Percentiles rank a stretch among this genome's conserved stretches.
Conservation (phyloP, 2,888 invertebrate species). For the Sycophila texana region DNA sequence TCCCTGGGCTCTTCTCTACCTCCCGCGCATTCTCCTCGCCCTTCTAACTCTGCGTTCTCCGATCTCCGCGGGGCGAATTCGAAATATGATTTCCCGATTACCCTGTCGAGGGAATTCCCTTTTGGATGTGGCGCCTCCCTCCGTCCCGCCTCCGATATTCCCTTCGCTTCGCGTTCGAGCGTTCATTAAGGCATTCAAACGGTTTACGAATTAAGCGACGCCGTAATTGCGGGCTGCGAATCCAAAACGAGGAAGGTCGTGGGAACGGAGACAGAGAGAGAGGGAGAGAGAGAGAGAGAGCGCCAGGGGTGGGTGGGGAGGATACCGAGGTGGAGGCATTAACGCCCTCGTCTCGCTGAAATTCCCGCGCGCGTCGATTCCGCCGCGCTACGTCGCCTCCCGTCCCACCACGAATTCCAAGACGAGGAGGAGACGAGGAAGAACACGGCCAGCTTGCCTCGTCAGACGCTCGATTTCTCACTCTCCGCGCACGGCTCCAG, state of each 20-base stretch:
- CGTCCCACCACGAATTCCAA: conserved; percentile 44
- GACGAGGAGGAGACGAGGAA: conserved; percentile 11
- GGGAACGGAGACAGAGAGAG: conserved; percentile 19
- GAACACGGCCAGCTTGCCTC: conserved; percentile 26
- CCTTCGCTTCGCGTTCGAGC: conserved; percentile 58
- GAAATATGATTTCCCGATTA: conserved; percentile 63
- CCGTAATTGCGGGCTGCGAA: conserved; percentile 63
- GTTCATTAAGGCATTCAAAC: conserved; percentile 64
- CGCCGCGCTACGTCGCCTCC: conserved; percentile 17
- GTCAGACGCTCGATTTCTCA: conserved; percentile 45
- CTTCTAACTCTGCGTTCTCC: conserved; percentile 6
- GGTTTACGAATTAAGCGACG: conserved; percentile 65
- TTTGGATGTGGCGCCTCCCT: conserved; percentile 52
- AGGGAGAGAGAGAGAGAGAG: not conserved
- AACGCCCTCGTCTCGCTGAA: conserved; percentile 33
- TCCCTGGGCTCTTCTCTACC: conserved; percentile 4
- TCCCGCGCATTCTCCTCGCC: not conserved
- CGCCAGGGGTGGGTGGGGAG: not conserved
- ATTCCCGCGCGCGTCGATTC: conserved; percentile 51
- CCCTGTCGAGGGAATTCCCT: conserved; percentile 59
- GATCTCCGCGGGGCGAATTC: conserved; percentile 56
- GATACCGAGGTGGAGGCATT: conserved; percentile 43
- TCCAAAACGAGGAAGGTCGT: conserved; percentile 60
- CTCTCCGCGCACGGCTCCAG: conserved; percentile 4
- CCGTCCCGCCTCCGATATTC: conserved; percentile 53